phyloP scores from a whole-genome alignment of 2,888 invertebrate species.

The Hemithea aestivaria region DNA sequence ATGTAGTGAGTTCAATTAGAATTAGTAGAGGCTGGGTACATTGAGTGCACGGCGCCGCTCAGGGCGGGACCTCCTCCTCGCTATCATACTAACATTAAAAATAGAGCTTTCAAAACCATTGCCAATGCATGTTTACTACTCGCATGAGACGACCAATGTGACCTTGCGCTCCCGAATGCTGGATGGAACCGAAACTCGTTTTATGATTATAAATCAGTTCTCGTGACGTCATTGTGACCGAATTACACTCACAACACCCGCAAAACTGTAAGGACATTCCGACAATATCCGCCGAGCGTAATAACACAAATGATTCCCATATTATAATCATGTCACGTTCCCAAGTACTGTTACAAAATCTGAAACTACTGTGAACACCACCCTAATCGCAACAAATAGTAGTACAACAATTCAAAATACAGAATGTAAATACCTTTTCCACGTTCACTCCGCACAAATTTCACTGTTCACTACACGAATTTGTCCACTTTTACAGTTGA shows the following conservation, averaged over 20 bases:
- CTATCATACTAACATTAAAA: conserved; percentile 55
- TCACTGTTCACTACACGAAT: conserved; percentile 25
- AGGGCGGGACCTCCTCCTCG: conserved; percentile 61
- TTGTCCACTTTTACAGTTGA: conserved; percentile 18
- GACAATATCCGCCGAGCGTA: conserved; percentile 12
- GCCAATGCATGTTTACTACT: conserved; percentile 65
- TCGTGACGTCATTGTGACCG: conserved; percentile 70
- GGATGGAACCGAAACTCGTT: conserved; percentile 63
- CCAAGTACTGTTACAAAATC: conserved; percentile 24
- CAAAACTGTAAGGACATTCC: conserved; percentile 35
- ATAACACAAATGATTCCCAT: conserved; percentile 6
- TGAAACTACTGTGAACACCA: conserved; percentile 40
- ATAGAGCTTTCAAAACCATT: conserved; percentile 61
- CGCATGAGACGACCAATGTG: conserved; percentile 55
- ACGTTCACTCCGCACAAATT: conserved; percentile 15
- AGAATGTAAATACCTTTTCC: conserved; percentile 57
- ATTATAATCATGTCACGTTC: conserved; percentile 6
- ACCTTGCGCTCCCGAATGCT: conserved; percentile 67
- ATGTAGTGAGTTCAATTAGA: conserved; percentile 21
- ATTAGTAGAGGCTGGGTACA: conserved; percentile 26
- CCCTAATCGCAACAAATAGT: conserved; percentile 48
- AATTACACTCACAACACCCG: conserved; percentile 53
- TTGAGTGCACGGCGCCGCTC: conserved; percentile 27
- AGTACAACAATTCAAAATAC: conserved; percentile 49
- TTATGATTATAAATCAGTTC: conserved; percentile 71